Percentiles rank a stretch among this genome's conserved stretches.
These are phyloP conservation scores for Melanotaenia boesemani DNA, from an alignment of 2,797 vertebrate species.

Conservation along the genomic window DNA sequence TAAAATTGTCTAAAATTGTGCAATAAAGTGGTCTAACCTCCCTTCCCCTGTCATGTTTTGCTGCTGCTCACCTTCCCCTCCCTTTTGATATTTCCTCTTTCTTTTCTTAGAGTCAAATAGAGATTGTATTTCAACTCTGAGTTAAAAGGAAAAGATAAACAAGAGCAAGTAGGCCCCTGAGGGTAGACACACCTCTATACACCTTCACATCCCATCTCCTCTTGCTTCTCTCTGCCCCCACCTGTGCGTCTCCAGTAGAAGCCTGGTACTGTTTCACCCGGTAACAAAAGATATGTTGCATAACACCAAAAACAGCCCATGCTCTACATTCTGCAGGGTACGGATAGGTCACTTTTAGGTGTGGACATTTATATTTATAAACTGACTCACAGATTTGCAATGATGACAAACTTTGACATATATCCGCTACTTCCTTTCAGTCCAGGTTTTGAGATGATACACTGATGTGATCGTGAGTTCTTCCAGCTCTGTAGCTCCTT, in stretches of 20 bases:
- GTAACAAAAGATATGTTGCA: constrained; percentile 39
- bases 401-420: background rate
- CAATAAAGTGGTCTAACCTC: constrained; percentile 53
- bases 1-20: constrained; percentile 49
- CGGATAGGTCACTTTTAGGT: background rate
- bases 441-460: constrained; percentile 35
- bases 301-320: constrained; percentile 32
- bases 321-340: background rate
- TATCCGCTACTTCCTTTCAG: background rate
- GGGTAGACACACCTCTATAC: constrained; percentile 55
- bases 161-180: constrained; percentile 47
- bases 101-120: constrained; percentile 28
- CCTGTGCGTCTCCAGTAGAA: constrained; percentile 1
- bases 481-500: constrained; percentile 29
- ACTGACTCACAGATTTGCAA: background rate
- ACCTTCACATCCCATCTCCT: constrained; percentile 38
- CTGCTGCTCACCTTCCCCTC: constrained; percentile 24
- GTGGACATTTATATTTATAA: background rate
- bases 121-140: constrained; percentile 68
- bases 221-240: constrained; percentile 6
- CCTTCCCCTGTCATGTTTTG: constrained; percentile 47
- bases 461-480: constrained; percentile 28
- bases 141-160: constrained; percentile 61
- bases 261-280: constrained; percentile 28
- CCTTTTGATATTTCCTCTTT: constrained; percentile 51